Conservation (phyloP, 2,113 vertebrate genomes). For the Scophthalmus maximus region DNA sequence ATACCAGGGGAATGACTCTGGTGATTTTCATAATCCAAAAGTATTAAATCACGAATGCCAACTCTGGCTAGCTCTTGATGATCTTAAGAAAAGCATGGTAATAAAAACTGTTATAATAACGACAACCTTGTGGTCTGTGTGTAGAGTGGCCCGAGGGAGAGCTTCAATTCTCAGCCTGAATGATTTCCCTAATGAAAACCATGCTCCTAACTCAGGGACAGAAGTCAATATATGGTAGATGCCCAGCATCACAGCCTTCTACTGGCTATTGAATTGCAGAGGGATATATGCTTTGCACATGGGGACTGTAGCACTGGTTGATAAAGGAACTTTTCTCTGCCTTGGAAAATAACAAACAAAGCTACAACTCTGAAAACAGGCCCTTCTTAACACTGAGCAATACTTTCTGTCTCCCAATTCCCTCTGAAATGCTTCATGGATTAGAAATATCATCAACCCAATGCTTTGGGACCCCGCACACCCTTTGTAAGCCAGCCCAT, state of each 20-base stretch:
- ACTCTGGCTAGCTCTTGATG: slow-evolving; percentile 24
- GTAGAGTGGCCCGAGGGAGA: slow-evolving; percentile 32
- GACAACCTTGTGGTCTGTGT: slow-evolving; percentile 33
- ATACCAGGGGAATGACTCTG: slow-evolving; percentile 23
- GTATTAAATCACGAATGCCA: slow-evolving; percentile 30
- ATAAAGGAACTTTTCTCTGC: slow-evolving; percentile 23
- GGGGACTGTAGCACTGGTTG: background rate
- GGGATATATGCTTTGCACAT: slow-evolving; percentile 11
- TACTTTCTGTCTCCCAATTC: background rate
- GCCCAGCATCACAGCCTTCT: slow-evolving; percentile 27
- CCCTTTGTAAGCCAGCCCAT: background rate
- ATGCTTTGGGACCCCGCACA: background rate
- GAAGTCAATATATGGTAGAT: slow-evolving; percentile 54
- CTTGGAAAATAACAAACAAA: slow-evolving; percentile 12
- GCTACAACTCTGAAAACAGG: slow-evolving; percentile 1
- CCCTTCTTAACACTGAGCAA: background rate
- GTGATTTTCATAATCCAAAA: slow-evolving; percentile 40
- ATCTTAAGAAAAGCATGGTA: slow-evolving; percentile 37
- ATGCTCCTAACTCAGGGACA: slow-evolving; percentile 43
- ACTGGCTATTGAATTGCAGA: slow-evolving; percentile 25
- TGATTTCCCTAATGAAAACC: slow-evolving; percentile 65
- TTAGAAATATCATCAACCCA: slow-evolving; percentile 3
- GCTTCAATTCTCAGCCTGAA: slow-evolving; percentile 56
- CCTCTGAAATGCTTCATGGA: slow-evolving; percentile 19
- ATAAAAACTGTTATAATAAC: slow-evolving; percentile 47